phyloP scores from a whole-genome alignment of 2,888 invertebrate species.

The Acleris literana region DNA sequence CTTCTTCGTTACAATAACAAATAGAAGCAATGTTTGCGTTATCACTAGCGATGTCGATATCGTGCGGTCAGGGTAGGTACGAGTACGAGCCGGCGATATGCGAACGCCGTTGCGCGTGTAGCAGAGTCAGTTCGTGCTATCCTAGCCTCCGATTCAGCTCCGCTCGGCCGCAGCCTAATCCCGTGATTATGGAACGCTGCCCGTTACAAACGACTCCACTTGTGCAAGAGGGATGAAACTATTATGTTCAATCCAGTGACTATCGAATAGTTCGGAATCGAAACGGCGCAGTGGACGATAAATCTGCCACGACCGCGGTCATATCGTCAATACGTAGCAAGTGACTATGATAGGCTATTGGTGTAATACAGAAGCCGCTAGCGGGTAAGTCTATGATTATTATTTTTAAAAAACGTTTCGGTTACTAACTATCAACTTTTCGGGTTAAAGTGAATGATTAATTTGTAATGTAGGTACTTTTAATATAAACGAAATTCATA shows the following conservation, averaged over 20 bases:
- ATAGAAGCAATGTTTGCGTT: slow-evolving; percentile 3
- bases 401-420: not conserved
- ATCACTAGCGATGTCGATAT: not conserved
- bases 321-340: slow-evolving; percentile 33
- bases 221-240: slow-evolving; percentile 36
- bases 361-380: slow-evolving; percentile 13
- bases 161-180: slow-evolving; percentile 31
- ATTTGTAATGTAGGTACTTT: no score
- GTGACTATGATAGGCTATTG: slow-evolving; percentile 24
- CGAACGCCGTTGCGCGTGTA: slow-evolving; percentile 8
- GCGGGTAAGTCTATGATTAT: not conserved
- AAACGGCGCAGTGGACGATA: slow-evolving; percentile 29
- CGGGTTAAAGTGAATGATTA: not conserved
- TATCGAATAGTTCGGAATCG: slow-evolving; percentile 33
- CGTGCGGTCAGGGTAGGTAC: not conserved
- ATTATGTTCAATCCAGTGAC: slow-evolving; percentile 34
- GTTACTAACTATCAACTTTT: not conserved
- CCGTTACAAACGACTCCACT: slow-evolving; percentile 28
- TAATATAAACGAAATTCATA: no score
- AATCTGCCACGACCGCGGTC: slow-evolving; percentile 33
- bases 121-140: slow-evolving; percentile 24
- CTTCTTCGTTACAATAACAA: slow-evolving; percentile 17
- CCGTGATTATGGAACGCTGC: slow-evolving; percentile 33
- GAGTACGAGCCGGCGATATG: slow-evolving; percentile 11
- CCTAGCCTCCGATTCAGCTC: slow-evolving; percentile 18